Base-by-base conservation (phyloP, 2,797 vertebrate species). In the Sebastes steindachneri region DNA sequence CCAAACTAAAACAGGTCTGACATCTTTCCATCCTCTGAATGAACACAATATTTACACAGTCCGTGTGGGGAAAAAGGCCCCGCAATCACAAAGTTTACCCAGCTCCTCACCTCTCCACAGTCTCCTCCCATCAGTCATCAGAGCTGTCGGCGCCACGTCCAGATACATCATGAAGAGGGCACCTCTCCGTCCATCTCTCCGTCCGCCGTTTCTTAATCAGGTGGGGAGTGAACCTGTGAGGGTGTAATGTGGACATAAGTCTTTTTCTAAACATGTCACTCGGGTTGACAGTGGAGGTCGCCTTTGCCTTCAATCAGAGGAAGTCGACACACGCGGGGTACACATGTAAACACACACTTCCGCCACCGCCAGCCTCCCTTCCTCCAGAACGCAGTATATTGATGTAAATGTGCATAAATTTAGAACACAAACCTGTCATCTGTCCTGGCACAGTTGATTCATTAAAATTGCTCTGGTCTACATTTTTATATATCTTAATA, bases 221-320 rank as follows among this genome's bases (percentile, higher is more conserved):
- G 67, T 45, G 60, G 75, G 68, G 68, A 73, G 63, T 70, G 67
- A 67, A 73, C 68, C 64, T 51, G 60, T 70, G 67, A 54, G 48
- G 82, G 62, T 5, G 41, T 63, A 81, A 90, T 78, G 66, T 82
- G 79, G 85, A 94, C 68, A 82, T 89, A 82, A 89, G 85, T 92
- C 86, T 92, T 87, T 83, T 79, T 82, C 48, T 76, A 87, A 90
- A 66, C 10, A 51, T 31, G 6, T 75, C 35, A 6, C 1, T 5
- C 45, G 17, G 59, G 68, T 57, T 91, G 93, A 94, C 90, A 87
- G 73, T 37, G 75, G 84, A 93, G 89, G 90, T 91, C 70, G 7
- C 41, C 17, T 70, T 70, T 68, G 53, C 67, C 45, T 82, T 94
- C 80, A 68, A 65, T 93, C 91, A 94, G 80, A 77, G 23, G 17